Conservation (phyloP, 2,888 invertebrate genomes). For the Aspidiotus destructor region DNA sequence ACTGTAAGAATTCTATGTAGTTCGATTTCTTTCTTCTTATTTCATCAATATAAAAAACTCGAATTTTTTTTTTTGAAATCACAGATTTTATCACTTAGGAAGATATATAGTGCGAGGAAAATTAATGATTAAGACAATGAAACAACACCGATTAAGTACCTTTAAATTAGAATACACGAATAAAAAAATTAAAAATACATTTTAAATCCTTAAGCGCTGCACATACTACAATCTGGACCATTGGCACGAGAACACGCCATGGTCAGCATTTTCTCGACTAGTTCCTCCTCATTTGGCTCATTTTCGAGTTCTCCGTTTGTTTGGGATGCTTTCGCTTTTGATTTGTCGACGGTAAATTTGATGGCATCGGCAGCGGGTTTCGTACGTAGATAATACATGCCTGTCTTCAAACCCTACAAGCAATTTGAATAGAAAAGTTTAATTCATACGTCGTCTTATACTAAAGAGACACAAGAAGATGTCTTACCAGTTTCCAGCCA, state of each 20-base stretch:
- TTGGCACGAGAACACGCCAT: conserved; percentile 80
- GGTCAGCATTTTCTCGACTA: conserved; percentile 54
- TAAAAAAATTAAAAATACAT: not conserved
- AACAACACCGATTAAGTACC: too few species aligned
- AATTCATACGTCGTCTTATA: not conserved
- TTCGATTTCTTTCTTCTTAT: too few species aligned
- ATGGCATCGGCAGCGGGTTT: conserved; percentile 94
- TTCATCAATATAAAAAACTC: too few species aligned
- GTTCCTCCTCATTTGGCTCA: conserved; percentile 38
- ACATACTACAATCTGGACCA: conserved; percentile 78
- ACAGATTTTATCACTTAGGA: too few species aligned
- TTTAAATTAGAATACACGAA: not conserved
- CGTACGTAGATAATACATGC: conserved; percentile 96
- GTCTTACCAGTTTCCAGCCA: conserved; percentile 75
- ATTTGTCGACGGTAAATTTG: conserved; percentile 94
- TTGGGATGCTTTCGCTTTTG: conserved; percentile 43
- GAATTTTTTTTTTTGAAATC: too few species aligned
- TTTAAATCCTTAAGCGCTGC: conserved; percentile 55
- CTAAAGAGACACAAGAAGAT: not conserved
- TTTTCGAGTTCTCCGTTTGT: conserved; percentile 34
- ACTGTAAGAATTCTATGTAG: too few species aligned
- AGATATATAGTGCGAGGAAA: too few species aligned
- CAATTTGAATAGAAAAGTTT: not conserved
- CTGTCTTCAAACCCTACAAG: conserved; percentile 81
- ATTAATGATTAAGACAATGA: too few species aligned